Evolutionary conservation across 2,888 invertebrate genomes (phyloP).

Genomic region (Hirtodrosophila alboralis): DNA sequence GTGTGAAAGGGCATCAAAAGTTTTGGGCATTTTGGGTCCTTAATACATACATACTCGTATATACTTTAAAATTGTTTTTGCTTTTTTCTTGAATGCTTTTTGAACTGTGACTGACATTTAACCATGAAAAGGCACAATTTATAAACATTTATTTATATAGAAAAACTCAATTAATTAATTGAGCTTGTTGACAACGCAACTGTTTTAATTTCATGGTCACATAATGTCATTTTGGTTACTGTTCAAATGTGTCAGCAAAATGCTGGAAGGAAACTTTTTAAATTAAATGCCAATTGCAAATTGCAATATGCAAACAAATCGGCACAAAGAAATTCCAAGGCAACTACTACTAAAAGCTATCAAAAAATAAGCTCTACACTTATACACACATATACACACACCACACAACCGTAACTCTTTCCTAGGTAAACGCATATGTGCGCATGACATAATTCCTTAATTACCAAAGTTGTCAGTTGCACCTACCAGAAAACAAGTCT

Average conservation of each 20-base stretch:
- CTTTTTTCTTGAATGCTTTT: constrained; percentile 1
- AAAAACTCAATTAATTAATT: constrained; percentile 14
- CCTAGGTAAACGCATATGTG: constrained; percentile 42
- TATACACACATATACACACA: background rate
- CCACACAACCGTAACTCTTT: constrained; percentile 11
- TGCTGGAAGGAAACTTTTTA: constrained; percentile 35
- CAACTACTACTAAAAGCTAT: constrained; percentile 56
- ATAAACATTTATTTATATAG: too few relatives aligned
- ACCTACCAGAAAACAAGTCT: constrained; percentile 29
- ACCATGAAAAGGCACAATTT: constrained; percentile 7
- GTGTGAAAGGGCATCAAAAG: constrained; percentile 25
- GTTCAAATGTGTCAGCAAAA: constrained; percentile 22
- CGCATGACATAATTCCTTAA: constrained; percentile 77
- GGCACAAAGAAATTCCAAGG: constrained; percentile 45
- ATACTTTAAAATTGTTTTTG: constrained; percentile 45
- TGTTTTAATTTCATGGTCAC: constrained; percentile 17
- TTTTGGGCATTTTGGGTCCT: constrained; percentile 30
- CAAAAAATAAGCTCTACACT: constrained; percentile 34
- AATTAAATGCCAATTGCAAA: constrained; percentile 52
- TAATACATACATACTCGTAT: too few relatives aligned
- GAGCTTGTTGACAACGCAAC: constrained; percentile 25
- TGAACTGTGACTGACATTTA: constrained; percentile 31
- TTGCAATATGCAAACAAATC: constrained; percentile 36
- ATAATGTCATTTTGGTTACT: background rate
- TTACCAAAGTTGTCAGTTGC: constrained; percentile 75